A percentile compares a stretch with the other conserved stretches of the same genome.
Evolutionary conservation across 1,140 invertebrate species (phyloP).

Genomic region (Drosophila aff.): DNA sequence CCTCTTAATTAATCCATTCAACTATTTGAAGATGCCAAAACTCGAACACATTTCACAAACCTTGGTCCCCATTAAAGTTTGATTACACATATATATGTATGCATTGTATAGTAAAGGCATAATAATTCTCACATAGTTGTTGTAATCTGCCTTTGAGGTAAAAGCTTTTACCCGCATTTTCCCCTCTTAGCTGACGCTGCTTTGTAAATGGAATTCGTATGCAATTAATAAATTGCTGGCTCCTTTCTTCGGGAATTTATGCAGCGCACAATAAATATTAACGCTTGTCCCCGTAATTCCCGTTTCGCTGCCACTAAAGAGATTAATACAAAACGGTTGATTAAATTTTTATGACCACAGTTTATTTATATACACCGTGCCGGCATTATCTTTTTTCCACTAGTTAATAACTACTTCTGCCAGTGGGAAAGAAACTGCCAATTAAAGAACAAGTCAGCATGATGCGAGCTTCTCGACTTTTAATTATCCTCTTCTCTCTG

Average conservation of each 20-base stretch:
- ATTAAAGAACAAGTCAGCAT: constrained; percentile 33
- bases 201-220: constrained; percentile 25
- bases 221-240: constrained; percentile 51
- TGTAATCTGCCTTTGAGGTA: constrained; percentile 6
- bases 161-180: not conserved
- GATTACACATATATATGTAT: not conserved
- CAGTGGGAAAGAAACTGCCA: constrained; percentile 11
- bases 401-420: constrained; percentile 33
- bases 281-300: constrained; percentile 10
- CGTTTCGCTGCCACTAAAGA: constrained; percentile 13
- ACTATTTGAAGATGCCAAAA: constrained; percentile 2
- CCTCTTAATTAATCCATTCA: constrained; percentile 3
- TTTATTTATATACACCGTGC: constrained; percentile 52
- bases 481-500: constrained; percentile 33
- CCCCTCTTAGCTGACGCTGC: not conserved
- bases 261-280: constrained; percentile 34
- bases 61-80: not conserved
- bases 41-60: not conserved
- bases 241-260: constrained; percentile 41
- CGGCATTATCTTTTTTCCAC: constrained; percentile 28
- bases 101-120: not conserved
- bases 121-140: constrained; percentile 8
- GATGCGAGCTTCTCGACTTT: constrained; percentile 31
- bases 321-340: constrained; percentile 46
- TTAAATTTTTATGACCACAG: constrained; percentile 53